Conservation (phyloP, 2,113 vertebrate genomes). For the human (Homo sapiens) region DNA sequence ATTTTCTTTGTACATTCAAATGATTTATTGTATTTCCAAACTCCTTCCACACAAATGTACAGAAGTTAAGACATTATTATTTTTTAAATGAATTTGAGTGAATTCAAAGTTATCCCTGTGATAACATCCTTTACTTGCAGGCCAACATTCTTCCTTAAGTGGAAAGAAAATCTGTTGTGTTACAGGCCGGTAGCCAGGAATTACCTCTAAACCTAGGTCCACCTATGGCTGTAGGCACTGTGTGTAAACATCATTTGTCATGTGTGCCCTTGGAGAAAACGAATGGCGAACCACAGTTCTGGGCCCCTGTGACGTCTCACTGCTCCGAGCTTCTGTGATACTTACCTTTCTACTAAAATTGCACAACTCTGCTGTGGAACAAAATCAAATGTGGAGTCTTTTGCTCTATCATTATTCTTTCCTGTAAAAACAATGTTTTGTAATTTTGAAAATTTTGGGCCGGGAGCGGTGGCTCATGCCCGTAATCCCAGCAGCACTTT, state of each 20-base stretch:
- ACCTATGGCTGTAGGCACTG: not conserved
- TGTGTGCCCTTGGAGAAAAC: not conserved
- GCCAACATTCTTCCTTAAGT: constrained; percentile 8
- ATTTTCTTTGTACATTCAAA: not conserved
- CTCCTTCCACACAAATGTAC: not conserved
- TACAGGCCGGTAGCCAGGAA: not conserved
- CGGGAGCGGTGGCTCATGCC: too few species aligned
- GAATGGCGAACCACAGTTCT: not conserved
- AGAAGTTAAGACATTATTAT: not conserved
- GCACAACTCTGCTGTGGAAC: not conserved
- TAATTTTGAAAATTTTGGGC: not conserved
- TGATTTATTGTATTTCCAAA: not conserved
- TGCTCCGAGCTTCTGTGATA: not conserved
- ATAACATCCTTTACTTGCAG: constrained; percentile 18
- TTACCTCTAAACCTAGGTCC: not conserved
- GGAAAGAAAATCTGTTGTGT: not conserved
- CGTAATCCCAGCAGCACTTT: too few species aligned
- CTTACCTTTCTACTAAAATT: not conserved
- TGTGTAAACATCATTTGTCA: not conserved
- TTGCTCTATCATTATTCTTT: not conserved
- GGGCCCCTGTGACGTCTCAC: not conserved
- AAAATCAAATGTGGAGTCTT: not conserved
- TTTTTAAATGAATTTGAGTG: not conserved
- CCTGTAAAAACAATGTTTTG: not conserved
- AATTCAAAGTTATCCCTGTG: not conserved